Evolutionary conservation across 2,113 vertebrate genomes (phyloP), one percentile per base, ranked within the genome.

Genomic region (Nycticebus coucang): DNA sequence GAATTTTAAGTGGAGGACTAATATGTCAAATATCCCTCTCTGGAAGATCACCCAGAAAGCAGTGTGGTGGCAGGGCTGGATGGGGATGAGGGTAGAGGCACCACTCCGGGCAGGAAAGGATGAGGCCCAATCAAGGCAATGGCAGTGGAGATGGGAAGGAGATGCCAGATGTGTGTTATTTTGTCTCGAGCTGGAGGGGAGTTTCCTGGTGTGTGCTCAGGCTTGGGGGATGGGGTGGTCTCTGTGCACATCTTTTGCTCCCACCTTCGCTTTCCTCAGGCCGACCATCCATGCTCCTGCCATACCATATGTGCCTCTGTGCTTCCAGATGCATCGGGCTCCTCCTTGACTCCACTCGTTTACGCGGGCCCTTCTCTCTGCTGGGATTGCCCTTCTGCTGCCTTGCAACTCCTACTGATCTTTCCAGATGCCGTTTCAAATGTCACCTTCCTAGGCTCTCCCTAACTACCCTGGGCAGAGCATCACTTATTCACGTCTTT

Each of bases 371-470:
- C 89, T 87, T n/a, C 60, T 77, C 26, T 53, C 57, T 85, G 14
- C 55, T 28, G 69, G 35, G 22, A 60, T 24, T 24, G 8, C 4
- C 30, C 57, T 74, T 45, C 81, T 78, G 45, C 45, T 50, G 45
- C 45, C 45, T 50, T 50, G 57, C 41, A 41, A 45, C 53, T 69
- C 26, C 41, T 4, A 81, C n/a, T 60, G 24, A 21, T 57, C 59
- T 90, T 96, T 83, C 33, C 26, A 72, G 85, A 45, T 45, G 33
- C 45, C 19, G 53, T 50, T 69, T 80, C 85, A 62, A 60, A 69
- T 62, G 26, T 45, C 62, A 37, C 21, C 89, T 95, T n/a, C 62
- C 60, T 30, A 0, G 41, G 30, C 50, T 64, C 5, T 30, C 18
- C 50, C 15, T 13, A 33, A 66, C 22, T 50, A 12, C 7, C 33